Evolutionary conservation across 1,140 invertebrate species (phyloP), one percentile per base, ranked within the genome.

Genomic region (Zaprionus lachaisei): DNA sequence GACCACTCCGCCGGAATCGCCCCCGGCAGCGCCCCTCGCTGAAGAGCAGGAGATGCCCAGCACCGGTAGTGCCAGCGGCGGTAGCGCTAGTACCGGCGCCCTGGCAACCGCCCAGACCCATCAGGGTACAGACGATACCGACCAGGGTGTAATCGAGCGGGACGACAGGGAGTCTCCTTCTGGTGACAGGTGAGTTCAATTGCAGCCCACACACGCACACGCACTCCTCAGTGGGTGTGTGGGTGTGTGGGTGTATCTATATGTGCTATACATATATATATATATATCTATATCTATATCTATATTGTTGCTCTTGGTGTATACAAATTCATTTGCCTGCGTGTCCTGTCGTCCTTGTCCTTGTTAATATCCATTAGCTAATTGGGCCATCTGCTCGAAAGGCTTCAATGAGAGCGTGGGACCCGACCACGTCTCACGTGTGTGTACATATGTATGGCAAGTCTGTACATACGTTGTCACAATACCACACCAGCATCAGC

Each of bases 321-420:
- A 47, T 55, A 26, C 74, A 60, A 61, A 73, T 57, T 72, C 24
- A 49, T 37, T 65, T 61, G 62, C 56, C 68, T 60, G 74, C 62
- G 67, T 70, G 38, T 38, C 41, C 65, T 60, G 44, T 55, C 37
- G 62, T 44, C 66, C 61, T 31, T 77, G 83, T 80, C 66, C 61
- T 31, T 77, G 83, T 80, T 75, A 87, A 83, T 83, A 80, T 72
- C 73, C 77, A 89, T 86, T 86, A 87, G 83, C 80, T 86, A 86
- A 86, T 82, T 80, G 77, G 67, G 74, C 55, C 69, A 66, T 74
- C 61, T 63, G 69, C 54, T 24, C 65, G 55, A 54, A 44, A 64
- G 56, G 64, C 28, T 55, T 15, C 37, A 37, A 66, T 69, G 26
- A 31, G 26, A 63, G 31, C 64, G 34, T 58, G 24, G 51, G 61